Evolutionary conservation across 2,797 vertebrate species (phyloP), one percentile per base, ranked within the genome.

Genomic region (Xenops minutus): DNA sequence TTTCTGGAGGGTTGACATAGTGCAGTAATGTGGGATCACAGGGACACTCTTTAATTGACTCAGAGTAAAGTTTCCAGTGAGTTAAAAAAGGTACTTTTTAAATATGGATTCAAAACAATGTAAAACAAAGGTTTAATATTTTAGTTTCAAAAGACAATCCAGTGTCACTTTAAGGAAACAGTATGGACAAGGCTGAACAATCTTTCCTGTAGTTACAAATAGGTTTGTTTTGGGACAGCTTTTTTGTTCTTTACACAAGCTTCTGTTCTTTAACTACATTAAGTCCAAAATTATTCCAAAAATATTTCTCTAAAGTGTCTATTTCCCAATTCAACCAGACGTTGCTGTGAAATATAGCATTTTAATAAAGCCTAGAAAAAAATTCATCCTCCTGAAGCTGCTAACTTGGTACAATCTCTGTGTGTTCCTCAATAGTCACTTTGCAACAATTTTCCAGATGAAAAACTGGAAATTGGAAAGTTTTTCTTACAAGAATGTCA

Each of bases 181-280:
- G 1, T 67, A 54, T 21, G 52, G 26, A 2, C 12, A 26, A 64
- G 34, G 7, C 24, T 87, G 18, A 61, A 63, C 10, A 73, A 61
- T 15, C 6, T 67, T 82, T 54, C 22, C 30, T 69, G 6, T 10
- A 29, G 2, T 32, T 76, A 13, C 32, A 14, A 4, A 9, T 71
- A 7, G 4, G 4, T 44, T 92, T 37, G 12, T 14, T 8, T 7
- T 62, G 24, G 3, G 0, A 3, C 9, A 1, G 14, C n/a, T 62
- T 49, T 13, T 39, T 46, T 27, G 1, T 1, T 10, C 10, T 61
- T 79, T 41, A 37, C 4, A 3, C 8, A 49, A 46, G 3, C 2
- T 71, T 49, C 66, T 54, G 12, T 30, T 46, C 9, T 54, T 80
- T 56, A 22, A 11, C 4, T 69, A 21, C 0, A 2, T 51, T 64